These are phyloP conservation scores for Autographa pulchrina DNA, from an alignment of 2,888 invertebrate genomes.

Conservation along the genomic window DNA sequence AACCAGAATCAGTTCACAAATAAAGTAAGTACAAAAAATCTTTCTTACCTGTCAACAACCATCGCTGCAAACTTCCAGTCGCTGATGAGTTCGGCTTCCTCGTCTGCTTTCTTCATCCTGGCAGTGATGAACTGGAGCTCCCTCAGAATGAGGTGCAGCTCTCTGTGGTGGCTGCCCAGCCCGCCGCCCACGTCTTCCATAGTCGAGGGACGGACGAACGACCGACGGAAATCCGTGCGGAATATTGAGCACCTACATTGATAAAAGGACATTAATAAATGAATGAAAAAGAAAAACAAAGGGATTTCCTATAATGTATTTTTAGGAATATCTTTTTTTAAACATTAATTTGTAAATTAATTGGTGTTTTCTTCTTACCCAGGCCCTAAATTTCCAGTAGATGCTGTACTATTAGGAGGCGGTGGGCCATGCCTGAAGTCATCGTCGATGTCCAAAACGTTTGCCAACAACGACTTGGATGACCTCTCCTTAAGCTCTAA, in stretches of 20 bases:
- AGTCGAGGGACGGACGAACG: conserved; percentile 93
- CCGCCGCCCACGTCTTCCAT: conserved; percentile 92
- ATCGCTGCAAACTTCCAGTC: conserved; percentile 99
- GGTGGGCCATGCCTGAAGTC: conserved; percentile 95
- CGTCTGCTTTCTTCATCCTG: conserved; percentile 98
- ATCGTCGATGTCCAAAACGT: conserved; percentile 98
- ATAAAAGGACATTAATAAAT: too few relatives aligned
- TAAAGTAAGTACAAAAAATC: background rate
- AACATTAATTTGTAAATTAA: too few relatives aligned
- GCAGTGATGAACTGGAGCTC: conserved; percentile 98
- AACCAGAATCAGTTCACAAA: background rate
- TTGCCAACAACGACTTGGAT: conserved; percentile 97
- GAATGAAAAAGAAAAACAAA: too few relatives aligned
- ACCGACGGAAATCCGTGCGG: conserved; percentile 87
- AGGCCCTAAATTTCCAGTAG: conserved; percentile 91
- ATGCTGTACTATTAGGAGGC: conserved; percentile 90
- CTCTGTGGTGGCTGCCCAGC: conserved; percentile 93
- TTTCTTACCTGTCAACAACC: conserved; percentile 96
- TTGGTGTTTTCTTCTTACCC: conserved; percentile 83
- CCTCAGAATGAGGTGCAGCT: conserved; percentile 96
- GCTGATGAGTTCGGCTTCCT: conserved; percentile 97
- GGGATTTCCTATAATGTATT: too few relatives aligned
- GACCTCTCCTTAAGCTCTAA: conserved; percentile 97
- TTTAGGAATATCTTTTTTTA: too few relatives aligned
- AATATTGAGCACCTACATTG: conserved; percentile 84